These are phyloP conservation scores for Anodontia alba DNA, from an alignment of 2,888 invertebrate genomes.

Conservation along the genomic window DNA sequence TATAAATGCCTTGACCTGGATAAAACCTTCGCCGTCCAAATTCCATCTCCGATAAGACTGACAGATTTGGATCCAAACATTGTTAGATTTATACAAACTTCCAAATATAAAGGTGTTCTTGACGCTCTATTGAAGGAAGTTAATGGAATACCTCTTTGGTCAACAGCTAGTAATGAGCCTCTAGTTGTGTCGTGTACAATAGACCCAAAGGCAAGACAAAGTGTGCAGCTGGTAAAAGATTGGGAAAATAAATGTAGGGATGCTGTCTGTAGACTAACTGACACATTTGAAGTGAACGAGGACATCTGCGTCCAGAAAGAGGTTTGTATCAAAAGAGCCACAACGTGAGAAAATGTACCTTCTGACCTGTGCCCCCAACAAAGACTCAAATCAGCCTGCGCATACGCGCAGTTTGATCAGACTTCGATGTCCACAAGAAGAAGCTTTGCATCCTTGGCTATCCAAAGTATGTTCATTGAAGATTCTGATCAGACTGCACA, in stretches of 20 bases:
- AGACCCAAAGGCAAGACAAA: constrained; percentile 31
- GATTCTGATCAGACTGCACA: too few species aligned
- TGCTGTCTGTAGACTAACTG: neutral
- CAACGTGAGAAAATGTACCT: too few species aligned
- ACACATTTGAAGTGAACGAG: neutral
- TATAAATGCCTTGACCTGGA: constrained; percentile 51
- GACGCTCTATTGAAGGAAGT: neutral
- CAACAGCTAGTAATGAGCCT: neutral
- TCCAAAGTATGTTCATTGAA: too few species aligned
- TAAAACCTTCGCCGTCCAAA: constrained; percentile 8
- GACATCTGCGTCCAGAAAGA: neutral
- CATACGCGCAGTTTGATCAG: too few species aligned
- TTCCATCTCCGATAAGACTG: constrained; percentile 40
- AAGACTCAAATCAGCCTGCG: too few species aligned
- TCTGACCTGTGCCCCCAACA: too few species aligned
- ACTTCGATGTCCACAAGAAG: too few species aligned
- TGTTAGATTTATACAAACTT: constrained; percentile 23
- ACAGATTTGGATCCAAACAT: constrained; percentile 29
- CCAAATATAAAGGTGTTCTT: neutral
- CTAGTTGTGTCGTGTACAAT: constrained; percentile 26
- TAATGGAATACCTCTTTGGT: constrained; percentile 13
- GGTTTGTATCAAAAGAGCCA: neutral
- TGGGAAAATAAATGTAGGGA: constrained; percentile 33
- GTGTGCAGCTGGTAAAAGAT: constrained; percentile 5
- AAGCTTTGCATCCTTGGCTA: too few species aligned